phyloP scores from a whole-genome alignment of 2,797 vertebrate genomes.

The Oreonectes daqikongensis region DNA sequence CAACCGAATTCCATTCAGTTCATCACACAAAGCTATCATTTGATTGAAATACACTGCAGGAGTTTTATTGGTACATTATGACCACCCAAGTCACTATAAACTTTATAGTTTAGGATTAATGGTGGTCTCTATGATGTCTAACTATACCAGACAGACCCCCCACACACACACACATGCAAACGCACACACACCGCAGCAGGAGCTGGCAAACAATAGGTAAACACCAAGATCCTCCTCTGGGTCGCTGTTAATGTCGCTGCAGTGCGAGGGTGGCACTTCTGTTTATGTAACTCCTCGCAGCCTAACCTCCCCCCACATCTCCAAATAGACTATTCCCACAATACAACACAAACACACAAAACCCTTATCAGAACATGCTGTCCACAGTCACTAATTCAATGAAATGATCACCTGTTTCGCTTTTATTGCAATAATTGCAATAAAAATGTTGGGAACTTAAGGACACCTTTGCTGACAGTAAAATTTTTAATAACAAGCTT shows the following conservation, averaged over 20 bases:
- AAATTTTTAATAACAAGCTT: no score
- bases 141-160: background rate
- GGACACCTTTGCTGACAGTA: no score
- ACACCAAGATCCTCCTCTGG: slow-evolving; percentile 1
- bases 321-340: slow-evolving; percentile 22
- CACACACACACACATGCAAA: background rate
- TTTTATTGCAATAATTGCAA: background rate
- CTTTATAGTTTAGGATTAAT: background rate
- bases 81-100: background rate
- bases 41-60: background rate
- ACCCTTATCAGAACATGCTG: background rate
- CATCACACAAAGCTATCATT: no score
- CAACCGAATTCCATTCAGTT: no score
- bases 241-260: background rate
- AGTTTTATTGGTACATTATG: background rate
- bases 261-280: slow-evolving; percentile 16
- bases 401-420: background rate
- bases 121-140: background rate
- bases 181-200: background rate
- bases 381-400: background rate
- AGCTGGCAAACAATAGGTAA: background rate
- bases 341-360: background rate
- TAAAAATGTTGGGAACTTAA: background rate
- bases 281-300: slow-evolving; percentile 35
- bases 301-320: slow-evolving; percentile 24